Percentiles rank a stretch among this genome's conserved stretches.
phyloP scores from a whole-genome alignment of 2,888 invertebrate genomes.

The Rosalia funebris region DNA sequence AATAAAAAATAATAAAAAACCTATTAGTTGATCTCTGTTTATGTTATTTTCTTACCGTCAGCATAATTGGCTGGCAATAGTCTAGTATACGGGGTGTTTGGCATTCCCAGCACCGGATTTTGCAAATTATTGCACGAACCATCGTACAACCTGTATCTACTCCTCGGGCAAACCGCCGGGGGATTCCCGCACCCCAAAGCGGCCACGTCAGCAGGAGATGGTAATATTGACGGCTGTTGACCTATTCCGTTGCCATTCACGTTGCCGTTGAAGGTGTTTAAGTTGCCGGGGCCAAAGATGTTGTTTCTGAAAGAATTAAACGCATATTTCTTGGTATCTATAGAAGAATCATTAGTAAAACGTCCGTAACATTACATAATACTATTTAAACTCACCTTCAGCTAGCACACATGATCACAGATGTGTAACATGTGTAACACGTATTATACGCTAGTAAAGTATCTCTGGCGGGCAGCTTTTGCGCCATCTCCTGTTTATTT shows the following conservation, averaged over 20 bases:
- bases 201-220: conserved; percentile 12
- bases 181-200: conserved; percentile 43
- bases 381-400: no score
- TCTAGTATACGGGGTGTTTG: conserved; percentile 76
- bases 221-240: conserved; percentile 9
- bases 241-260: background rate
- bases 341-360: no score
- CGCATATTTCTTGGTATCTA: no score
- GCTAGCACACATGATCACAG: no score
- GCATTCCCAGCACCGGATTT: conserved; percentile 83
- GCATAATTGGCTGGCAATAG: conserved; percentile 72
- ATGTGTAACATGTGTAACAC: no score
- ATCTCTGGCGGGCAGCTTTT: no score
- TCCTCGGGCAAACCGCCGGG: conserved; percentile 55
- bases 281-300: background rate
- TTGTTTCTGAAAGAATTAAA: conserved; percentile 9
- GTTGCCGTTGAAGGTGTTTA: background rate
- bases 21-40: no score
- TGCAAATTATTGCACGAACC: conserved; percentile 93
- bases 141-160: conserved; percentile 82
- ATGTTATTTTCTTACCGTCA: conserved; percentile 74
- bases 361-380: no score
- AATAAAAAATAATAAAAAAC: no score
- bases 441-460: no score
- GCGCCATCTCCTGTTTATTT: no score